Evolutionary conservation across 2,888 invertebrate species (phyloP).

Genomic region (Ophion ellenae): DNA sequence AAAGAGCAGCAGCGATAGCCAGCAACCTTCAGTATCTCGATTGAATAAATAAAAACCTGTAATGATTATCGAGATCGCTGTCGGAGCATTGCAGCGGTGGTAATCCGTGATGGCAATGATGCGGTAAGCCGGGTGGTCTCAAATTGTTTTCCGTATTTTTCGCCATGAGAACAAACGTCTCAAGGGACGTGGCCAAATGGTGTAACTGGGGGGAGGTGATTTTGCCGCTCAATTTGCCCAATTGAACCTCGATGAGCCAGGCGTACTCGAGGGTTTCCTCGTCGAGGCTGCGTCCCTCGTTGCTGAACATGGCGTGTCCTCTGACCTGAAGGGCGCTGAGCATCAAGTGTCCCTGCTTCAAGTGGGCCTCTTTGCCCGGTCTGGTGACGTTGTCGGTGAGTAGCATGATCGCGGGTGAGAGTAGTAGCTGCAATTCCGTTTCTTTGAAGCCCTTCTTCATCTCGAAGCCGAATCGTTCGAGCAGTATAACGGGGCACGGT

Average conservation of each 20-base stretch:
- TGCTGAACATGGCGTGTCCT: slow-evolving; percentile 98
- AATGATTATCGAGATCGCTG: slow-evolving; percentile 89
- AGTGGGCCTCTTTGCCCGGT: slow-evolving; percentile 88
- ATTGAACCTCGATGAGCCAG: slow-evolving; percentile 97
- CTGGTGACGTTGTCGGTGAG: slow-evolving; percentile 90
- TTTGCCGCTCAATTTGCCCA: slow-evolving; percentile 96
- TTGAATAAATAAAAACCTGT: slow-evolving; percentile 82
- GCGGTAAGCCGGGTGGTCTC: slow-evolving; percentile 91
- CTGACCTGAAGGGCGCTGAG: slow-evolving; percentile 94
- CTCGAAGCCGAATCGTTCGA: slow-evolving; percentile 98
- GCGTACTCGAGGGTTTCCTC: slow-evolving; percentile 98
- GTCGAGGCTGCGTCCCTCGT: slow-evolving; percentile 93
- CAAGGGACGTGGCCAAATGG: slow-evolving; percentile 93
- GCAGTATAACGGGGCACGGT: slow-evolving; percentile 94
- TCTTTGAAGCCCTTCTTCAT: slow-evolving; percentile 97
- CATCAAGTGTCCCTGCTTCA: slow-evolving; percentile 94
- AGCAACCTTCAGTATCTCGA: not conserved
- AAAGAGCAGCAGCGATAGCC: not conserved
- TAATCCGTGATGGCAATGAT: slow-evolving; percentile 92
- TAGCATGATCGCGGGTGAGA: slow-evolving; percentile 94
- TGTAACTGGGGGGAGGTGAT: slow-evolving; percentile 95
- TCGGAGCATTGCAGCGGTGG: slow-evolving; percentile 89
- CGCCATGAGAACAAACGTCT: slow-evolving; percentile 93
- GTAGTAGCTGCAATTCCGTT: slow-evolving; percentile 94
- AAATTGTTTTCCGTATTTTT: slow-evolving; percentile 96